phyloP scores from a whole-genome alignment of 1,140 invertebrate genomes.

The Drosophila grimshawi region DNA sequence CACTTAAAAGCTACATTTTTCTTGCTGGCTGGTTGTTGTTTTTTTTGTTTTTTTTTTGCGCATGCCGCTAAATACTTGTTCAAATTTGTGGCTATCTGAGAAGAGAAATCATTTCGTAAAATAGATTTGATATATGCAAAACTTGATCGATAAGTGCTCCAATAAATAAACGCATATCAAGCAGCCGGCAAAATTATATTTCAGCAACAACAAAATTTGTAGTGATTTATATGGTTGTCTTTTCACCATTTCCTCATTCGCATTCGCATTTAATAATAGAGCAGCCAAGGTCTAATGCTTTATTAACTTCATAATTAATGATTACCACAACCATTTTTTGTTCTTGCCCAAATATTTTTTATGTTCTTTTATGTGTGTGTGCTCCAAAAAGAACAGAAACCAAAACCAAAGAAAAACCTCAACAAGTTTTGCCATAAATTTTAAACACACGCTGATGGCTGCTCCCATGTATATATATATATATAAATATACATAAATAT shows the following conservation, averaged over 20 bases:
- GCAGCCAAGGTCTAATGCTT: not conserved
- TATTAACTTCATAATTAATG: slow-evolving; percentile 15
- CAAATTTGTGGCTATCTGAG: no score
- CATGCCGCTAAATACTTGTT: not conserved
- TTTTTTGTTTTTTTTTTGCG: not conserved
- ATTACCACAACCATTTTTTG: not conserved
- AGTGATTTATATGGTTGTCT: no score
- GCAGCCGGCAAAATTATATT: no score
- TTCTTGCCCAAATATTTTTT: slow-evolving; percentile 2
- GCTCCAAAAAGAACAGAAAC: slow-evolving; percentile 4
- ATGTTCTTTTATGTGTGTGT: not conserved
- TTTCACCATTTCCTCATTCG: no score
- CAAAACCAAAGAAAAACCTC: slow-evolving; percentile 15
- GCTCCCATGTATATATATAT: slow-evolving; percentile 26
- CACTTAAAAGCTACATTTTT: not conserved
- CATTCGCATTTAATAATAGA: no score
- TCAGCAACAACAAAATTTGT: no score
- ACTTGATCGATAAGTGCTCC: no score
- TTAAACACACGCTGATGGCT: slow-evolving; percentile 44
- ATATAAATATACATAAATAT: slow-evolving; percentile 5
- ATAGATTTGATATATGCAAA: no score
- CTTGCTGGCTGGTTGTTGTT: no score
- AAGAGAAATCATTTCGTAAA: no score
- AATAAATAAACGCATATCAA: no score
- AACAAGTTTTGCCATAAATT: slow-evolving; percentile 66